phyloP scores from a whole-genome alignment of 2,113 vertebrate species.

The Coreoperca whiteheadi region DNA sequence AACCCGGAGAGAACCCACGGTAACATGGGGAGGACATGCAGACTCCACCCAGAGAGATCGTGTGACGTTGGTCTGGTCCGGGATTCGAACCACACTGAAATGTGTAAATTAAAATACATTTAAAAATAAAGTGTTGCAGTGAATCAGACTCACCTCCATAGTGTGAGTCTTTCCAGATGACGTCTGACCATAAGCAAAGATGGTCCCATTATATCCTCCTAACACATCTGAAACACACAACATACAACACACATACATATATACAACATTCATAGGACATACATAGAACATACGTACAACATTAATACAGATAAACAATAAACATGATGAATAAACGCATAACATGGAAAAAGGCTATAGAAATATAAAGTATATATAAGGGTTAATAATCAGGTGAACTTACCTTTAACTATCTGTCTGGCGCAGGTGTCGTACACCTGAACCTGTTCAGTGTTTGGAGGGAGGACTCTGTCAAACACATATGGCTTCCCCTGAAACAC shows the following conservation, averaged over 20 bases:
- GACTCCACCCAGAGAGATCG: too few relatives aligned
- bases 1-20: too few relatives aligned
- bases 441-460: conserved; percentile 91
- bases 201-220: conserved; percentile 96
- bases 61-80: too few relatives aligned
- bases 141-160: conserved; percentile 90
- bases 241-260: neutral
- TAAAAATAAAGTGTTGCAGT: neutral
- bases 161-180: conserved; percentile 97
- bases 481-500: conserved; percentile 92
- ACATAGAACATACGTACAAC: neutral
- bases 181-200: conserved; percentile 97
- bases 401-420: conserved; percentile 97
- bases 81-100: too few relatives aligned
- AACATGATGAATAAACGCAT: neutral
- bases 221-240: conserved; percentile 84
- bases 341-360: too few relatives aligned
- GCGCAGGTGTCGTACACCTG: conserved; percentile 96
- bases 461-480: conserved; percentile 92
- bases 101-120: neutral
- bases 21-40: too few relatives aligned
- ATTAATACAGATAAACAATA: neutral
- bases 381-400: conserved; percentile 29
- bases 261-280: neutral
- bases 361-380: neutral